Conservation (phyloP, 2,888 invertebrate genomes). For the Dolomedes plantarius region DNA sequence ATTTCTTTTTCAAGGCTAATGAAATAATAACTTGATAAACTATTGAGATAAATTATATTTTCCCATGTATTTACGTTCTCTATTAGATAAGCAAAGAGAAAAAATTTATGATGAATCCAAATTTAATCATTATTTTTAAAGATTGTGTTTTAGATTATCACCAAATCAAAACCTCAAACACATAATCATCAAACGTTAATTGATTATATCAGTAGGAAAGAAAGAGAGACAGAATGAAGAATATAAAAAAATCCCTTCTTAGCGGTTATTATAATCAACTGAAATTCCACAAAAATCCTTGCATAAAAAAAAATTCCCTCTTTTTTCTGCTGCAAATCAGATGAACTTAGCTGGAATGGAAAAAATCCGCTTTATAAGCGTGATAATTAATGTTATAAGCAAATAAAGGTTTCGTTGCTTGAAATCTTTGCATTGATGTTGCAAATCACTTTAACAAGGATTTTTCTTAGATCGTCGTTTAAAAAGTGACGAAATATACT, state of each 20-base stretch:
- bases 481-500: not conserved
- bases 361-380: not conserved
- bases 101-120: no score
- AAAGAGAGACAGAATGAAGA: no score
- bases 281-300: not conserved
- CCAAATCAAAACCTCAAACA: not conserved
- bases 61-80: no score
- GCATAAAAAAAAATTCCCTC: not conserved
- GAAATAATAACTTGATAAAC: no score
- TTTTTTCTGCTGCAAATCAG: not conserved
- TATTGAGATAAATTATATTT: no score
- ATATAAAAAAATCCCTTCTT: not conserved
- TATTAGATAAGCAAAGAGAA: no score
- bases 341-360: not conserved
- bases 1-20: no score
- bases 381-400: not conserved
- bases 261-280: not conserved
- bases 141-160: no score
- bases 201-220: not conserved
- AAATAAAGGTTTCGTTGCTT: not conserved
- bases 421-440: not conserved
- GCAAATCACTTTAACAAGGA: not conserved
- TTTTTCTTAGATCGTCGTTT: not conserved
- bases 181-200: not conserved
- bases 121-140: no score